These are phyloP conservation scores for Drosophila funebris DNA, from an alignment of 1,140 invertebrate species.

Conservation along the genomic window DNA sequence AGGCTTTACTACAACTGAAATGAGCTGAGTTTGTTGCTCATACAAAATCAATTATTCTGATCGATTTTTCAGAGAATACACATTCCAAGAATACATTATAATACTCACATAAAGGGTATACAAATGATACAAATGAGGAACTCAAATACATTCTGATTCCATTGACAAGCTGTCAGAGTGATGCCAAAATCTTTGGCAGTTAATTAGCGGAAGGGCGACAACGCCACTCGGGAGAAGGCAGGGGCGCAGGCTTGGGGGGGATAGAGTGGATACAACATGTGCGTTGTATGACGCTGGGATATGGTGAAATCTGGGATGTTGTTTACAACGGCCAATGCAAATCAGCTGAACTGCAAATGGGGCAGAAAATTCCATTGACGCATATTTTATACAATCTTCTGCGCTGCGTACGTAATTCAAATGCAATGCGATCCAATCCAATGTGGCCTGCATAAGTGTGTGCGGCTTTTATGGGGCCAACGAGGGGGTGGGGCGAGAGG, in stretches of 20 bases:
- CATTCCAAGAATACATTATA: too few relatives aligned
- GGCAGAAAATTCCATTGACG: slow-evolving; percentile 38
- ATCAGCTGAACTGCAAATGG: slow-evolving; percentile 40
- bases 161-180: slow-evolving; percentile 31
- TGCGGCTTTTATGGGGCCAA: not conserved
- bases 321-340: slow-evolving; percentile 38
- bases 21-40: too few relatives aligned
- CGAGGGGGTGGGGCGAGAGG: too few relatives aligned
- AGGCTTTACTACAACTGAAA: too few relatives aligned
- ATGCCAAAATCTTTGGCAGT: slow-evolving; percentile 25
- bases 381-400: slow-evolving; percentile 40
- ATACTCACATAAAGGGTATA: not conserved
- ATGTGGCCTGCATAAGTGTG: not conserved
- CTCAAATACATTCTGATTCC: slow-evolving; percentile 3
- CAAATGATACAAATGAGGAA: too few relatives aligned
- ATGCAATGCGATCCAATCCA: slow-evolving; percentile 32
- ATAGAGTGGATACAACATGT: too few relatives aligned
- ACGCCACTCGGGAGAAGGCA: not conserved
- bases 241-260: not conserved
- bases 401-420: slow-evolving; percentile 21
- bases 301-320: slow-evolving; percentile 7
- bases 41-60: not conserved
- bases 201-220: slow-evolving; percentile 9
- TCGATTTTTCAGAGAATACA: too few relatives aligned
- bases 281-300: not conserved